Base-by-base conservation (phyloP, 1,140 invertebrate species). In the Caenorhabditis remanei region DNA sequence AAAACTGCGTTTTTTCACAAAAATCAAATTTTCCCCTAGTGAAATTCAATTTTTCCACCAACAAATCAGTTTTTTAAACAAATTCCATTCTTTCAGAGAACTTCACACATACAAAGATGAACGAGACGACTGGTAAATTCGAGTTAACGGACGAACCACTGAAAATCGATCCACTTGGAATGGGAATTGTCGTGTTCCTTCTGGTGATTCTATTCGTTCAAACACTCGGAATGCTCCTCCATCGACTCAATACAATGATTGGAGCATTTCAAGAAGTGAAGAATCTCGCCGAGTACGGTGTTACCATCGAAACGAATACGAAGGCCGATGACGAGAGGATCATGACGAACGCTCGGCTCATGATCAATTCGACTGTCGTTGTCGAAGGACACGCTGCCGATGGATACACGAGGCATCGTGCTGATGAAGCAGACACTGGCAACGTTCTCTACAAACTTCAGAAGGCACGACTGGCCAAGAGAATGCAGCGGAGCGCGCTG, bases 171-270 rank as follows among this genome's bases (percentile, higher is more conserved):
- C 94, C 94, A 48, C 92, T 94, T 46, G 93, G 93, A 19, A 91
- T 94, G 63, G 90, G 93, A 7, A 94, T 94, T 83, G 92, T 94
- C 32, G 84, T 93, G 40, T 93, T 94, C 65, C 94, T 94, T 85
- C 92, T 93, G 16, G 83, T 93, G 6, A 90, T 94, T 87, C 88
- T 94, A 55, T 86, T 93, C 8, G 88, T 93, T n/a, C 94, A 94
- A 89, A 93, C 93, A 83, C 53, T 93, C 21, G 75, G 93, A 83
- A 94, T 94, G 93, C 56, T 94, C 21, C 91, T 94, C 75, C 94
- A 94, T 90, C 90, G 94, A 21, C 89, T 92, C 63, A 93, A 92
- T 41, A 94, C 93, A 9, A 83, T 92, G 21, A 90, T 92, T 11
- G 92, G 91, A 43, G 91, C 92, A 14, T 67, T 92, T 41, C 92